A percentile compares a stretch with the other conserved stretches of the same genome.
These are phyloP conservation scores for Neostethus bicornis DNA, from an alignment of 2,797 vertebrate genomes.

Conservation along the genomic window DNA sequence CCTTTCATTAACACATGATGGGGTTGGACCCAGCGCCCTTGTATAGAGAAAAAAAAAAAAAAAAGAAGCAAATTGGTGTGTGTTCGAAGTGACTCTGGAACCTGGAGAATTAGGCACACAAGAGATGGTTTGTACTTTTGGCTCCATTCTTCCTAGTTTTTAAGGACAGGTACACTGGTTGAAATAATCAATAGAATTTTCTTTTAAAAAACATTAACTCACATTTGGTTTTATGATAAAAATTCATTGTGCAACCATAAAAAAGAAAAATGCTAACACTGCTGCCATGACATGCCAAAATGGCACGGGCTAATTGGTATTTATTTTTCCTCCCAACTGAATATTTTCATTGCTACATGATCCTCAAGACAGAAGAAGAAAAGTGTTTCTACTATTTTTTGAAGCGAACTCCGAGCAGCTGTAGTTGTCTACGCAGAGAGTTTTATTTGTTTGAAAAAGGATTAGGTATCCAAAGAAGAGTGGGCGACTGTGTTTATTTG, in stretches of 20 bases:
- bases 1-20: constrained; percentile 52
- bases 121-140: constrained; percentile 13
- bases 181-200: constrained; percentile 10
- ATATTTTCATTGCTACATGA: constrained; percentile 68
- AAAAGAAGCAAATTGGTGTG: constrained; percentile 47
- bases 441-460: constrained; percentile 71
- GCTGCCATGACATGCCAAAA: constrained; percentile 21
- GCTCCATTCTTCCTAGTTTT: constrained; percentile 18
- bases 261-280: constrained; percentile 15
- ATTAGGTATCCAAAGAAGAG: constrained; percentile 65
- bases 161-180: constrained; percentile 31
- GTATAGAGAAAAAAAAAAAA: constrained; percentile 33
- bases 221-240: constrained; percentile 1
- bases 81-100: constrained; percentile 46
- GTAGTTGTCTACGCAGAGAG: constrained; percentile 19
- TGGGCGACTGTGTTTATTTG: constrained; percentile 54
- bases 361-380: constrained; percentile 36
- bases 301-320: constrained; percentile 43
- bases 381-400: constrained; percentile 55
- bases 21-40: constrained; percentile 40
- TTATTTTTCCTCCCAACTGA: constrained; percentile 56
- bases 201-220: constrained; percentile 3
- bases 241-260: constrained; percentile 4
- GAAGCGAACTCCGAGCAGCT: constrained; percentile 45
- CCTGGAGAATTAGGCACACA: constrained; percentile 17